Base-by-base conservation (phyloP, 2,113 vertebrate genomes). In the Strix uralensis region DNA sequence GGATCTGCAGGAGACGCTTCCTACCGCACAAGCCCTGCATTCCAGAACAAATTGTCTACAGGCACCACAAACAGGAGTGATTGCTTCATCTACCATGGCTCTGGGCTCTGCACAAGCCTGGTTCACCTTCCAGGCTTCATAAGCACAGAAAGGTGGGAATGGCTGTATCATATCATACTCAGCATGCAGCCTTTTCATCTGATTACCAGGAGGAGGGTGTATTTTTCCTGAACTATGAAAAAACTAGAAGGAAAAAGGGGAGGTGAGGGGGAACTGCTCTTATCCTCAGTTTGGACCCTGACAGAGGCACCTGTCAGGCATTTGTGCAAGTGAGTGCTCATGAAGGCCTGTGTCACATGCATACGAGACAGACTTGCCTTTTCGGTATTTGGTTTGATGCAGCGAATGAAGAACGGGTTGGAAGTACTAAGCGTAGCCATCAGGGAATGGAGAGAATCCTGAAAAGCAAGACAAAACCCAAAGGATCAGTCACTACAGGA, bases 361-460 rank as follows among this genome's bases (percentile, higher is more conserved):
- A 89, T 19, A 63, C 18, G 55, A 75, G 15, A 47, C 47, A 82
- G 58, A 85, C 93, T 97, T 92, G 99, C 99, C 98, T 99, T 99
- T 86, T 99, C 98, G 96, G 98, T 98, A 95, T 99, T 99, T 94
- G 99, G 99, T 97, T 99, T 99, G 97, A 99, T 99, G 98, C 99
- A 99, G 94, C 99, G 99, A 59, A 99, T 98, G 97, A 99, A 99
- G 96, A 99, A 99, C 8, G 99, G 99, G 91, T 99, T 99, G 92
- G 98, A 99, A 80, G 98, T 98, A 96, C 98, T 99, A 80, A 99
- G 98, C 1, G 98, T 99, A 59, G 98, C 98, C 99, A 99, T 99
- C 88, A 99, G 97, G 44, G 99, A 99, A 92, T 99, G 99, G 46
- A 99, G 98, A 71, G 99, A 99, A 94, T 99, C 99, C 99, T 99